Evolutionary conservation across 1,140 invertebrate species (phyloP), one percentile per base, ranked within the genome.

Genomic region (Scaptomyza pallida): DNA sequence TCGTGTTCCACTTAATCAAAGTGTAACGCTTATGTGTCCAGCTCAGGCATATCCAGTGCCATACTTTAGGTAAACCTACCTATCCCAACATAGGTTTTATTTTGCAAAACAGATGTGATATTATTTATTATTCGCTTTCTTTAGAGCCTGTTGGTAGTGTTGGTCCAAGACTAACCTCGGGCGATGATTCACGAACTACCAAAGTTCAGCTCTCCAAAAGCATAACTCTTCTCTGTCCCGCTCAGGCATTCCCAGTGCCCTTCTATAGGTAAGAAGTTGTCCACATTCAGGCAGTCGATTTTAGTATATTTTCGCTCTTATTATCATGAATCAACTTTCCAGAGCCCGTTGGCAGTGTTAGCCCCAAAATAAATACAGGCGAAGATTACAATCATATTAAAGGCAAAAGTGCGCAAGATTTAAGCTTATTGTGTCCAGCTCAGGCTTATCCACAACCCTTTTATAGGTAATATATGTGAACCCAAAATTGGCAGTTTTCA

Each of bases 21-120:
- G 92, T 74, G 89, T 93, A 60, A 93, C 93, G 63, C 92, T 93
- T 75, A 91, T 93, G 86, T 95, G 94, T 89, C 93, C 93, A 43
- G 94, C 94, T 54, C 95, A 95, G 89, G 94, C 94, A 15, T 95
- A 92, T 92, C 95, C 95, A 35, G 93, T 93, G 72, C 94, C 94
- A 72, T 65, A 92, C 59, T 95, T 94, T 93, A 94, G 94, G 94
- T 95, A 94, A 91, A 79, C 0, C 26, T 13, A 2, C 4, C 1
- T 13, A 59, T 64, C 64, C 57, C 69, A 74, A 77, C 73, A 54
- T 47, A n/a, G 70, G 80, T 62, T 62, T 17, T 17, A 3, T 0
- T 19, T 19, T 15, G n/a, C n/a, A 1, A n/a, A n/a, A 15, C 9
- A 4, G 8, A 23, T 10, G 8, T 33, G 12, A 9, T 33, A 19